Base-by-base conservation (phyloP, 2,113 vertebrate genomes). In the Tapirus terrestris region DNA sequence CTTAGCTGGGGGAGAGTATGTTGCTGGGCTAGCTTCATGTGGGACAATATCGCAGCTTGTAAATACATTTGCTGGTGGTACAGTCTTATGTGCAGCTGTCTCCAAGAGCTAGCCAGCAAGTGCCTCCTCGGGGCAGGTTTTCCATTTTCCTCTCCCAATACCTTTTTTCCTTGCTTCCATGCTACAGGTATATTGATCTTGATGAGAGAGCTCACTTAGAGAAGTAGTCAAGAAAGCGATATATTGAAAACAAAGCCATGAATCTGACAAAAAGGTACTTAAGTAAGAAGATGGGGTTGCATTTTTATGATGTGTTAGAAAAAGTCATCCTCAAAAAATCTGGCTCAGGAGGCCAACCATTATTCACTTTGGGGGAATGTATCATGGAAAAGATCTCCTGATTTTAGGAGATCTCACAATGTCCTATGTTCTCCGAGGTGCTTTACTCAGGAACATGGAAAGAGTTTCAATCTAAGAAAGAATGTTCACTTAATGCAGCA, bases 281-380 rank as follows among this genome's bases (percentile, higher is more conserved):
- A 97, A 98, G 97, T 91, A 98, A 95, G 94, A 96, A 96, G 90
- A 97, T 93, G 60, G 88, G 76, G 68, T 96, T 98, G 73, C 91
- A 92, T 96, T 97, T 98, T 98, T 97, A 97, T 96, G 95, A 98
- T 98, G 96, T 98, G 95, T 93, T 93, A 97, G 97, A 97, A 92
- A 97, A 98, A 98, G 90, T 98, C 96, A 97, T 98, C 94, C 96
- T 98, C 53, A 70, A 98, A 98, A 98, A 98, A 98, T 98, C 82
- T 98, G 82, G 72, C 76, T 98, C 96, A 87, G 93, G 97, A 98
- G 94, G 94, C 93, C 97, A 98, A 97, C 95, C 96, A 68, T 98
- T 98, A 98, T 98, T 98, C 98, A 97, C 84, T 98, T 97, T 97
- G 96, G 96, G 97, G 85, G 97, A 98, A 94, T 96, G 80, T 51